These are phyloP conservation scores for Chaetorhynchus papuensis DNA, from an alignment of 2,113 vertebrate species.

Conservation along the genomic window DNA sequence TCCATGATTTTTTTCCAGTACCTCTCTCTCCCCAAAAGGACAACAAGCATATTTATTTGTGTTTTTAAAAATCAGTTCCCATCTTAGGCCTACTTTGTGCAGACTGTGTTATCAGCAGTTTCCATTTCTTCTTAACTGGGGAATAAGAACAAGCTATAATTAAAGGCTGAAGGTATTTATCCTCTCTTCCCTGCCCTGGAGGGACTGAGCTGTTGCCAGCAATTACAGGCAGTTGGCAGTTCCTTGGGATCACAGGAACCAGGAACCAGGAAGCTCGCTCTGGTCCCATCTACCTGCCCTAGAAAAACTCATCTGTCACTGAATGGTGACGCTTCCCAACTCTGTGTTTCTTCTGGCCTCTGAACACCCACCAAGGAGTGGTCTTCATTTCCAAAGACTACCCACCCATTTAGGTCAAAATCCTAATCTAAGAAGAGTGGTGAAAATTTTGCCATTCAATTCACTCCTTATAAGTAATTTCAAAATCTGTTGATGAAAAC, in stretches of 20 bases:
- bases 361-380: background rate
- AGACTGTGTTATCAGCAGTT: background rate
- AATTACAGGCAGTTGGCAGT: background rate
- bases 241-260: background rate
- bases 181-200: conserved; percentile 8
- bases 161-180: background rate
- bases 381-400: background rate
- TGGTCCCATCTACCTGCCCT: background rate
- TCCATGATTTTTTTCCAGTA: background rate
- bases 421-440: background rate
- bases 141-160: background rate
- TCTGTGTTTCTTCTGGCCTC: background rate
- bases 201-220: background rate
- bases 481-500: background rate
- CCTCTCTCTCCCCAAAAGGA: background rate
- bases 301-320: background rate
- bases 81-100: background rate
- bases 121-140: background rate
- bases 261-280: background rate
- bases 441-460: background rate
- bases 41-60: background rate
- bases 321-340: background rate
- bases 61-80: background rate
- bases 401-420: background rate
- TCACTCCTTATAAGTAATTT: background rate